Evolutionary conservation across 2,888 invertebrate species (phyloP), one percentile per base, ranked within the genome.

Genomic region (Brachypalpus laphriformis): DNA sequence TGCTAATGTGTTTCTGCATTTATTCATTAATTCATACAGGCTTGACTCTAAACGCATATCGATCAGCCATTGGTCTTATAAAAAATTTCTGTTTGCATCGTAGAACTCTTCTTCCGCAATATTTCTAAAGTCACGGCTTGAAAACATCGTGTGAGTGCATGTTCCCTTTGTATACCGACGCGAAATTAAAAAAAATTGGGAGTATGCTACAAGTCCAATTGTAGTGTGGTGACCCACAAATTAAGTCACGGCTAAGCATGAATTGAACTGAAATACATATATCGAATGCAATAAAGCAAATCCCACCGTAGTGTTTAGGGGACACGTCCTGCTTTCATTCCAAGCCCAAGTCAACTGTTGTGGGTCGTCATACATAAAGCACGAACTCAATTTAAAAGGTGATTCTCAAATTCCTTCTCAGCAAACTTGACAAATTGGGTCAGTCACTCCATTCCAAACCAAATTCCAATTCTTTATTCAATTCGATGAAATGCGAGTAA

Each of bases 401-500:
- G 34, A 18, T 11, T 11, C 31, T n/a, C 22, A 34, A 59, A 65
- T 78, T 66, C 25, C 16, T 18, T 47, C 22, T 59, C 57, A 76
- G 82, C 66, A 81, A 37, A 68, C 63, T 40, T 63, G 16, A 37
- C 16, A 8, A 77, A 66, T 34, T 68, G 54, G 59, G 71, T 57
- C 71, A 56, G 20, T 28, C 16, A 28, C 18, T 31, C 37, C 61
- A 22, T 8, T 25, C 18, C 11, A 25, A 65, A 51, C 18, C 56
- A 51, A 65, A 65, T 65, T 72, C 28, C n/a, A 65, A 49, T 66
- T 40, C 20, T 37, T 71, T 57, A 76, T 65, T 70, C 20, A 45
- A 78, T 66, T 31, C 71, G 68, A 81, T 75, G 83, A 51, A 81
- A 85, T 81, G 70, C 65, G 65, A 80, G 18, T 72, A 25, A 49